phyloP scores from a whole-genome alignment of 2,797 vertebrate genomes.

The Momotus momota region DNA sequence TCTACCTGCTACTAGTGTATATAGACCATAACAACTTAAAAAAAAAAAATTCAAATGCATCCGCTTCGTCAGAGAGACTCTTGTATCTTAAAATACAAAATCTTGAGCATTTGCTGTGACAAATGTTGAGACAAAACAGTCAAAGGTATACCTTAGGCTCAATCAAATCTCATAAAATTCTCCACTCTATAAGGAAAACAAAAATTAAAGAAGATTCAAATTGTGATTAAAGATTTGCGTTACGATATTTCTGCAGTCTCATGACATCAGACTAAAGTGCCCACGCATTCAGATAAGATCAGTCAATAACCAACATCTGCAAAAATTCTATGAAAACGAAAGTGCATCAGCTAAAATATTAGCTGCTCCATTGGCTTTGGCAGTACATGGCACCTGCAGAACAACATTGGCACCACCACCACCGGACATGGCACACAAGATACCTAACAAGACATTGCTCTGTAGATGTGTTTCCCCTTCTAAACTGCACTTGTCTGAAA shows the following conservation, averaged over 20 bases:
- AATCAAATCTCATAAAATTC: neutral
- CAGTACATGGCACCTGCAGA: neutral
- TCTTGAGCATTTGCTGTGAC: neutral
- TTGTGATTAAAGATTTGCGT: neutral
- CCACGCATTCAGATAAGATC: neutral
- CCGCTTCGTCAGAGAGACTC: neutral
- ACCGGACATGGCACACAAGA: neutral
- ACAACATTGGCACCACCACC: neutral
- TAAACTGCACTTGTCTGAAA: too few species aligned
- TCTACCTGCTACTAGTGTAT: neutral
- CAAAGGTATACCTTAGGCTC: neutral
- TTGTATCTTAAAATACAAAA: neutral
- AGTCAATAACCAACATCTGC: neutral
- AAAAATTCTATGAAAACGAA: neutral
- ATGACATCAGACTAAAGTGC: neutral
- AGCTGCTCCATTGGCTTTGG: neutral
- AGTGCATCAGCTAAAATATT: neutral
- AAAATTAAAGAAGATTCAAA: neutral
- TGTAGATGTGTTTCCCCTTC: rapidly evolving
- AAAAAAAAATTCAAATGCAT: neutral
- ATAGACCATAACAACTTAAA: neutral
- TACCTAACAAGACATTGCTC: neutral
- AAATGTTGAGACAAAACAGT: neutral
- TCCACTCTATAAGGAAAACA: neutral
- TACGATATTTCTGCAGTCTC: neutral